These are phyloP conservation scores for Enoplosus armatus DNA, from an alignment of 2,797 vertebrate species.

Conservation along the genomic window DNA sequence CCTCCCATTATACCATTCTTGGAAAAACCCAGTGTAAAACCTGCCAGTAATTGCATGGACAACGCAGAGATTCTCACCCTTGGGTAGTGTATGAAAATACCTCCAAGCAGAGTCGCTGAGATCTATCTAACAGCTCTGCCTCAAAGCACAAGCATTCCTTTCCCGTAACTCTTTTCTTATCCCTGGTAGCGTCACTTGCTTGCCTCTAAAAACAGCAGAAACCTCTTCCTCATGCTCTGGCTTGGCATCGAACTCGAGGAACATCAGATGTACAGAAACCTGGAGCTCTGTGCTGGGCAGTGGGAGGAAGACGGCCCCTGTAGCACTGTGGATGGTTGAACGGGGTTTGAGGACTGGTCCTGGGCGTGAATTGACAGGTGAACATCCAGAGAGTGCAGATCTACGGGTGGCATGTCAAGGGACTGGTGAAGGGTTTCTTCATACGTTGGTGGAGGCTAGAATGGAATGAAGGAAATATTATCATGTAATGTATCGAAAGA, in stretches of 20 bases:
- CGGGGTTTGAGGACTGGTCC: conserved; percentile 31
- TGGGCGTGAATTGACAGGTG: conserved; percentile 28
- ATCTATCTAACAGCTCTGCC: conserved; percentile 29
- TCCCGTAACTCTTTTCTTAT: conserved; percentile 12
- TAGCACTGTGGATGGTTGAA: conserved; percentile 42
- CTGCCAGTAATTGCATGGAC: not conserved
- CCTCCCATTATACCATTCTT: not conserved
- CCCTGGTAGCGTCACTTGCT: not conserved
- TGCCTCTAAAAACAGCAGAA: not conserved
- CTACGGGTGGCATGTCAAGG: conserved; percentile 47
- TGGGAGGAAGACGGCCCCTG: not conserved
- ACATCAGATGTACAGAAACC: conserved; percentile 19
- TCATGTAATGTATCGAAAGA: not conserved
- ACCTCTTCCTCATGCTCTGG: not conserved
- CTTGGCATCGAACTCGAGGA: not conserved
- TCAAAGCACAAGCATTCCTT: conserved; percentile 28
- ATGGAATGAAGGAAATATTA: not conserved
- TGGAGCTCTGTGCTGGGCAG: not conserved
- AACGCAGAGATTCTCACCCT: not conserved
- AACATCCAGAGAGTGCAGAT: conserved; percentile 38
- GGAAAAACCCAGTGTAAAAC: conserved; percentile 6
- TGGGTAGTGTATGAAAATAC: conserved; percentile 17
- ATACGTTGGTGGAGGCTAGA: conserved; percentile 83
- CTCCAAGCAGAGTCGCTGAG: not conserved
- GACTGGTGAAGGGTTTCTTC: conserved; percentile 79